Percentiles rank a stretch among this genome's conserved stretches.
phyloP scores from a whole-genome alignment of 2,797 vertebrate genomes.

The Poecile montanus region DNA sequence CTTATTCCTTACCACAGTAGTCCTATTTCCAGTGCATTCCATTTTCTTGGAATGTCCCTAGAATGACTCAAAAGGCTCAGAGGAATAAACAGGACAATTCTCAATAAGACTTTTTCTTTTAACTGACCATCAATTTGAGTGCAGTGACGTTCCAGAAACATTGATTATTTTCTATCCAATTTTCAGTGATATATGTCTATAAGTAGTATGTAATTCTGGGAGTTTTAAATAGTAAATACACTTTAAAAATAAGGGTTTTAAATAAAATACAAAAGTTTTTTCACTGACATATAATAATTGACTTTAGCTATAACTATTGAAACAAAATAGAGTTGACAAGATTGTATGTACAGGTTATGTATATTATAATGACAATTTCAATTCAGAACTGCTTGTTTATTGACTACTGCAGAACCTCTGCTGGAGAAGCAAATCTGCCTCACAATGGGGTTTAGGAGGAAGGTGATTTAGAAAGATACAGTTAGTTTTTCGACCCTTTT shows the following conservation, averaged over 20 bases:
- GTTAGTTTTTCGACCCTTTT: not conserved
- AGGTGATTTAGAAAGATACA: not conserved
- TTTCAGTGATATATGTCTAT: conserved; percentile 5
- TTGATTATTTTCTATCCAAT: not conserved
- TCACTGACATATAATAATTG: not conserved
- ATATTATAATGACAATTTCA: not conserved
- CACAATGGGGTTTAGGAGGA: not conserved
- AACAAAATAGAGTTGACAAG: not conserved
- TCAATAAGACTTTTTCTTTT: not conserved
- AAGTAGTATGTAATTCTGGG: not conserved
- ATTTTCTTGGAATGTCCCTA: not conserved
- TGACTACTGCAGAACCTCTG: not conserved
- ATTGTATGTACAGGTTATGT: not conserved
- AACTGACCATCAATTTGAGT: not conserved
- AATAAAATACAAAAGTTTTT: not conserved
- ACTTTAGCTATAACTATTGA: not conserved
- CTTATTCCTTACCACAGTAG: not conserved
- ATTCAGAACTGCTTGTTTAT: not conserved
- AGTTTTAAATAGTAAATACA: not conserved
- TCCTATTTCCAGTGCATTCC: not conserved
- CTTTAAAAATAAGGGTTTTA: not conserved
- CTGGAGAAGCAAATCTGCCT: not conserved
- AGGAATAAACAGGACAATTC: not conserved
- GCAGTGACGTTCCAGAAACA: conserved; percentile 19
- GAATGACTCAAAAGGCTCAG: not conserved